Percentiles rank a stretch among this genome's conserved stretches.
These are phyloP conservation scores for Dryoscopus gambensis DNA, from an alignment of 2,113 vertebrate genomes.

Conservation along the genomic window DNA sequence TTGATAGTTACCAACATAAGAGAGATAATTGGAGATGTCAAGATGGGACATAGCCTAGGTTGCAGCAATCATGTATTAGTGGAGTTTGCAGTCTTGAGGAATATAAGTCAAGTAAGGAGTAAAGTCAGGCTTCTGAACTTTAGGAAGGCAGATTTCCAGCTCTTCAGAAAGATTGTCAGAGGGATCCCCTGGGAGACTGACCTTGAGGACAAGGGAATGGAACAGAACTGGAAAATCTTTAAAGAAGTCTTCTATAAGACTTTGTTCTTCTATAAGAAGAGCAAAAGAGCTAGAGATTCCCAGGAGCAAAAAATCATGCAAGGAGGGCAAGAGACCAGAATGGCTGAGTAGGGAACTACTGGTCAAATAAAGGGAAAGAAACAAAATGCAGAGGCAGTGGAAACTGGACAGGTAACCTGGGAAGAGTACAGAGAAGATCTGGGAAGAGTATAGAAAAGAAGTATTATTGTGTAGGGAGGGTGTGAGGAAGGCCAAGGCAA, in stretches of 20 bases:
- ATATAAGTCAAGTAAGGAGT: neutral
- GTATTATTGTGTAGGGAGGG: neutral
- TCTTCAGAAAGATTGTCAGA: neutral
- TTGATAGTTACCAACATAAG: neutral
- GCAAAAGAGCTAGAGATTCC: neutral
- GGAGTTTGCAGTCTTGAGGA: neutral
- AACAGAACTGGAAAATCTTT: neutral
- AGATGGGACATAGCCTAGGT: neutral
- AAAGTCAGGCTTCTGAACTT: neutral
- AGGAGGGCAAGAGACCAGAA: neutral
- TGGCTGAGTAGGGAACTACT: neutral
- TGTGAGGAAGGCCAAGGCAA: neutral
- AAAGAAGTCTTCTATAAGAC: neutral
- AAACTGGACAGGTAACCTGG: neutral
- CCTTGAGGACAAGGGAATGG: neutral
- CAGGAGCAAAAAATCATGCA: neutral
- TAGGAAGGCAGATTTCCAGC: neutral
- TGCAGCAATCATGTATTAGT: neutral
- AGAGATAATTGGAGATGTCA: neutral
- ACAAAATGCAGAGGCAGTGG: neutral
- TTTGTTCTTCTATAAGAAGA: neutral
- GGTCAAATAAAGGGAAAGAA: neutral
- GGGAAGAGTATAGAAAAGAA: neutral
- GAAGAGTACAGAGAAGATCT: neutral
- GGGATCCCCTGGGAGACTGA: neutral